Base-by-base conservation (phyloP, 2,888 invertebrate species). In the Ganaspis brasiliensis region DNA sequence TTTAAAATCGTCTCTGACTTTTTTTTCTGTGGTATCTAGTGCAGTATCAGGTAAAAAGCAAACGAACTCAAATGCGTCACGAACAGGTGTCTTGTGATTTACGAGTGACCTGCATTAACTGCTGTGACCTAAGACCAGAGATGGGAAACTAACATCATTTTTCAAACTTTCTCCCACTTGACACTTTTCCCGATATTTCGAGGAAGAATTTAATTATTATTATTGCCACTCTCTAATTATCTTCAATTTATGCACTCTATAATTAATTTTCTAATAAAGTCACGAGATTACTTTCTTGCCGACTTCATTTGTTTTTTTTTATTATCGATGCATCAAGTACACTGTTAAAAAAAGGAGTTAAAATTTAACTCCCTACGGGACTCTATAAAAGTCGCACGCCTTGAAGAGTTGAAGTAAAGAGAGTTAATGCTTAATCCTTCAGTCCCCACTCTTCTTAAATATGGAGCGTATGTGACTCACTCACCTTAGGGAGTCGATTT, bases 1-100 rank as follows among this genome's bases (percentile, higher is more conserved):
- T 31, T 31, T 31, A 31, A 31, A 31, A 31, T 31, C n/a, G n/a
- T n/a, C n/a, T n/a, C 31, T 31, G 31, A 31, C 31, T 31, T 4
- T 31, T 31, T 31, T 31, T 31, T 31, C 6, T 31, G 31, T 4
- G 31, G 49, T 49, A 19, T 52, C 52, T n/a, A 16, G 16, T 19
- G 8, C 1, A 52, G 19, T 52, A 52, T 31, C 8, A 59, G 57
- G n/a, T 26, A 59, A 59, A 61, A 61, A 16, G 61, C 10, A 61
- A 61, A 59, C 16, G 61, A 61, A 61, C 16, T 35, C 35, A 2
- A 35, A 61, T 9, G 35, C 61, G 61, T 61, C 61, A 35, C 35
- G 35, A 61, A 61, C 61, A 61, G 61, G 61, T 61, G 61, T 31
- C 16, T 61, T 61, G 16, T 61, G 61, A 61, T 61, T 61, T 61